Evolutionary conservation across 2,797 vertebrate species (phyloP).

Genomic region (Chanos chanos): DNA sequence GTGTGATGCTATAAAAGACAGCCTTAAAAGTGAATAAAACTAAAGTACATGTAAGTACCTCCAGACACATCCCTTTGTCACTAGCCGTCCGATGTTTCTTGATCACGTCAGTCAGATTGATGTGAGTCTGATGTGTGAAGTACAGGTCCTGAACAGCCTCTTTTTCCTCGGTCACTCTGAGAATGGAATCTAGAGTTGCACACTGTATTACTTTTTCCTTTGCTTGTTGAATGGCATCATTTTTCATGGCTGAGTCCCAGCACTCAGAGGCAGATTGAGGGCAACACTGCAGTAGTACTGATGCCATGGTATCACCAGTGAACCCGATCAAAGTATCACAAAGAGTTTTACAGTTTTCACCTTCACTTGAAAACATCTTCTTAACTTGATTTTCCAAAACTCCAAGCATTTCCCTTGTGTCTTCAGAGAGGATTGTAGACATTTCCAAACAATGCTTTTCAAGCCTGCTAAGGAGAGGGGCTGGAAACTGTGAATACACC

Average conservation of each 20-base stretch:
- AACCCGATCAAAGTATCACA: constrained; percentile 47
- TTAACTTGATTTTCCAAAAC: constrained; percentile 35
- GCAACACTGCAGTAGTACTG: constrained; percentile 29
- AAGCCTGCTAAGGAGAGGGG: constrained; percentile 50
- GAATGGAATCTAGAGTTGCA: constrained; percentile 49
- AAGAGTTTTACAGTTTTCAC: constrained; percentile 7
- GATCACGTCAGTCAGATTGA: constrained; percentile 25
- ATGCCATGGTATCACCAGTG: constrained; percentile 25
- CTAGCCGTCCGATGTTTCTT: not conserved
- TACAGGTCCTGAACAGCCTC: constrained; percentile 23
- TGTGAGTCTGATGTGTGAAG: constrained; percentile 37
- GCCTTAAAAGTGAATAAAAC: too few species aligned
- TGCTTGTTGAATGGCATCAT: not conserved
- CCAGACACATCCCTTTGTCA: constrained; percentile 16
- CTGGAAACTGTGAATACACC: constrained; percentile 51
- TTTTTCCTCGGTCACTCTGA: constrained; percentile 30
- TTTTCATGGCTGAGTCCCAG: not conserved
- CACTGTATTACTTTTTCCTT: constrained; percentile 40
- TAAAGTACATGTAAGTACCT: too few species aligned
- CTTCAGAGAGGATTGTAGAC: constrained; percentile 33
- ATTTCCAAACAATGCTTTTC: constrained; percentile 57
- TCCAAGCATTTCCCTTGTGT: constrained; percentile 1
- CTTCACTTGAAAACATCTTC: too few species aligned
- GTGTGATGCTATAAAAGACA: not conserved
- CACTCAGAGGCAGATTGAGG: not conserved